Percentiles rank a stretch among this genome's conserved stretches.
Conservation (phyloP, 2,888 invertebrate species). For the Ochropleura plecta region DNA sequence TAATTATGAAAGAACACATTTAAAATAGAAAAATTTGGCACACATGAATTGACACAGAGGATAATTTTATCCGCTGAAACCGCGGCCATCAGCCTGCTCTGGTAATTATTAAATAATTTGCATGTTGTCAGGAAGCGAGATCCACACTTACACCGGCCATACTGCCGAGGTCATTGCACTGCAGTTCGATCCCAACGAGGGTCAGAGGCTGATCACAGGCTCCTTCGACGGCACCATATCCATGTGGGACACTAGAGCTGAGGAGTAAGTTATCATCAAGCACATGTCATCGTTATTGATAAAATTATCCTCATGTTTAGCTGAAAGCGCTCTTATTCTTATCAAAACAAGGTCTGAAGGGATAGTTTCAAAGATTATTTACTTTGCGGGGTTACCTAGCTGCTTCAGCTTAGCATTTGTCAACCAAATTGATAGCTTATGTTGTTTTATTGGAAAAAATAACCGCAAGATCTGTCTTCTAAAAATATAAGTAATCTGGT, state of each 20-base stretch:
- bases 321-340: background rate
- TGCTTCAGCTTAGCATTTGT: background rate
- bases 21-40: no score
- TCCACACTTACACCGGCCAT: slow-evolving; percentile 92
- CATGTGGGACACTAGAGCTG: slow-evolving; percentile 93
- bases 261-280: slow-evolving; percentile 84
- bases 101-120: background rate
- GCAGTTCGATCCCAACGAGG: slow-evolving; percentile 93
- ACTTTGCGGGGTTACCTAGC: background rate
- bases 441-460: background rate
- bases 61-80: no score
- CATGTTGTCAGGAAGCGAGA: slow-evolving; percentile 88
- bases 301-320: background rate
- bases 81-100: no score
- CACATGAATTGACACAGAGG: no score
- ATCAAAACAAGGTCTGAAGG: background rate
- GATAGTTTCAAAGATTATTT: background rate
- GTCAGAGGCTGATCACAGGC: slow-evolving; percentile 93
- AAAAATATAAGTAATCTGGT: background rate
- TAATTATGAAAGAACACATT: no score
- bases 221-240: slow-evolving; percentile 95
- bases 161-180: slow-evolving; percentile 94
- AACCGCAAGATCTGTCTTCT: background rate
- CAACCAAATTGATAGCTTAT: background rate
- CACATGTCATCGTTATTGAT: background rate